These are phyloP conservation scores for Drosophila formosana DNA, from an alignment of 2,888 invertebrate genomes.

Conservation along the genomic window DNA sequence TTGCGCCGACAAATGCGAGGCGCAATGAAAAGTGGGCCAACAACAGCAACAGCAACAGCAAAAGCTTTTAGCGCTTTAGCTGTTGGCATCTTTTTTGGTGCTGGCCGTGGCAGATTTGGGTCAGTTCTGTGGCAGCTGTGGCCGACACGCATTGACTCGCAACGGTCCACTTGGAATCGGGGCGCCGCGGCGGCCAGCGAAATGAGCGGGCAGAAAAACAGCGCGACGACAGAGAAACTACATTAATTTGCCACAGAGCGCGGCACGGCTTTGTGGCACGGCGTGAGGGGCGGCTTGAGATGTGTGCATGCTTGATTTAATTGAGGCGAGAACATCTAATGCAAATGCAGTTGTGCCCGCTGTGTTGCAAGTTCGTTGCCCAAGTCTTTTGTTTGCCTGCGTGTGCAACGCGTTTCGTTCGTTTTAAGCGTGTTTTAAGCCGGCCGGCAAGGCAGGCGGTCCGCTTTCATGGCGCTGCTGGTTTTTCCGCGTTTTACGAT, in stretches of 20 bases:
- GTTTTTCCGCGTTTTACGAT: slow-evolving; percentile 66
- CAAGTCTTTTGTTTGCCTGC: slow-evolving; percentile 59
- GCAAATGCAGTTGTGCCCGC: slow-evolving; percentile 19
- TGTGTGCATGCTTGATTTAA: slow-evolving; percentile 30
- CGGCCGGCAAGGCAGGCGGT: slow-evolving; percentile 16
- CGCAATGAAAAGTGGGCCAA: slow-evolving; percentile 55
- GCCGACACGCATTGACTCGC: slow-evolving; percentile 51
- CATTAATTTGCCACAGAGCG: slow-evolving; percentile 32
- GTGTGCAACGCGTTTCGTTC: slow-evolving; percentile 54
- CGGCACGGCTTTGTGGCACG: background rate
- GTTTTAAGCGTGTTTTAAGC: slow-evolving; percentile 20
- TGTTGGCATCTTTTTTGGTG: slow-evolving; percentile 23
- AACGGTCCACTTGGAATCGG: slow-evolving; percentile 18
- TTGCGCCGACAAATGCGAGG: slow-evolving; percentile 40
- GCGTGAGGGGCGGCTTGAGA: background rate
- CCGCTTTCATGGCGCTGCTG: background rate
- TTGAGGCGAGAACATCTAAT: slow-evolving; percentile 22
- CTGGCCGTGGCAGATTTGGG: slow-evolving; percentile 53
- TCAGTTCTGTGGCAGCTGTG: slow-evolving; percentile 44
- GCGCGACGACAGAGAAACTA: slow-evolving; percentile 52
- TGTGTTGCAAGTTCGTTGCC: slow-evolving; percentile 55
- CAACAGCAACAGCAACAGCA: slow-evolving; percentile 31
- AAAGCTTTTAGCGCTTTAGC: slow-evolving; percentile 54
- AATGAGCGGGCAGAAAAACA: slow-evolving; percentile 2
- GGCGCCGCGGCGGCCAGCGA: slow-evolving; percentile 34